Evolutionary conservation across 1,140 invertebrate genomes (phyloP).

Genomic region (Penaeus japonicus): DNA sequence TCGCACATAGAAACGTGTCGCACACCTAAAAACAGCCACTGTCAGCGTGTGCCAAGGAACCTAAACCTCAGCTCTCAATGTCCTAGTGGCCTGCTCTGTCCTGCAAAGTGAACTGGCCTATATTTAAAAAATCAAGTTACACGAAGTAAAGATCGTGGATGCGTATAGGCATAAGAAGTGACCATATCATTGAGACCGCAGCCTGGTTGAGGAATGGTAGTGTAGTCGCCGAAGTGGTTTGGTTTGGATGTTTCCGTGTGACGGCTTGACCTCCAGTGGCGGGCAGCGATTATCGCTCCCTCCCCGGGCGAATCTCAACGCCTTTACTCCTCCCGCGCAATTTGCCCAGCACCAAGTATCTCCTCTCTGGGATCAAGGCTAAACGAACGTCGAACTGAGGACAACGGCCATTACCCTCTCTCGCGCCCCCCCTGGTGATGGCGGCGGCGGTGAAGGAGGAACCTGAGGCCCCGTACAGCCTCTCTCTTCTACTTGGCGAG

Average conservation of each 20-base stretch:
- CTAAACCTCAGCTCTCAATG: no score
- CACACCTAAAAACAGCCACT: no score
- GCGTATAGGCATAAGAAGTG: not conserved
- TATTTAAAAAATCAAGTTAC: not conserved
- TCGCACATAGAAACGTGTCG: no score
- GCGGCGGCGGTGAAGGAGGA: conserved; percentile 39
- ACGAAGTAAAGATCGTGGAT: not conserved
- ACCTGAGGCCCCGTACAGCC: conserved; percentile 43
- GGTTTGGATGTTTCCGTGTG: conserved; percentile 26
- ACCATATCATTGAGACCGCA: not conserved
- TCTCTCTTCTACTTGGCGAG: conserved; percentile 33
- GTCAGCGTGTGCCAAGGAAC: no score
- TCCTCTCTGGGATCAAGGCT: conserved; percentile 29
- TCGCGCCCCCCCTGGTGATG: conserved; percentile 17
- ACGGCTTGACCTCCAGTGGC: not conserved
- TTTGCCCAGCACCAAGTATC: not conserved
- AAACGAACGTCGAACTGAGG: not conserved
- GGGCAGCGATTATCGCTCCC: not conserved
- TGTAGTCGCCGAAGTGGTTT: not conserved
- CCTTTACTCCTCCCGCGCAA: not conserved
- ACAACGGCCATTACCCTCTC: not conserved
- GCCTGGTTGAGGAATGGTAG: not conserved
- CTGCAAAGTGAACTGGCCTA: no score
- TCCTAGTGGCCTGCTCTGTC: no score
- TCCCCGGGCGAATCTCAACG: not conserved